Base-by-base conservation (phyloP, 2,888 invertebrate species). In the Diogma glabrata region DNA sequence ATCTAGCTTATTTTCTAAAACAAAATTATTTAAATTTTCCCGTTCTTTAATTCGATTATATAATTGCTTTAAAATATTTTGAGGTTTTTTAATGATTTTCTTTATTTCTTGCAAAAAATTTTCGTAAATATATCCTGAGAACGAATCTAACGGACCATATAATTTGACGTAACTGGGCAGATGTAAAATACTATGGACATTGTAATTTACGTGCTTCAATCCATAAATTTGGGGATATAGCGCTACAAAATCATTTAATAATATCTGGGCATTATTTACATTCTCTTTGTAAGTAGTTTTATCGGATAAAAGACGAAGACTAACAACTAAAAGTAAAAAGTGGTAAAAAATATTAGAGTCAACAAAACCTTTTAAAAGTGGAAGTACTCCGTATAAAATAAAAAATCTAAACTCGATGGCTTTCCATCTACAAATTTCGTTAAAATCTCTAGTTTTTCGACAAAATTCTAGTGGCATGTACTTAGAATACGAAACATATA, bases 161-260 rank as follows among this genome's bases (percentile, higher is more conserved):
- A 46, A 22, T 2, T 46, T 19, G 23, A 46, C 24, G n/a, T 36
- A 36, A 2, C 12, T n/a, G 17, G n/a, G 46, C 7, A 46, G 23
- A 12, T 46, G 46, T 10, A 46, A 22, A n/a, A 46, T 24, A 46
- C n/a, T 28, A 17, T 43, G 43, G 7, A 43, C 20, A 20, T 43
- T 46, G 24, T 46, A 46, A 23, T 22, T 23, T 23, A 46, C 24
- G n/a, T 24, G 46, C 14, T 46, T 46, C 4, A 52, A 36, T 8
- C 45, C 55, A 52, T 53, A 57, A 40, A 54, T 47, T 52, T 51
- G 19, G 19, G 53, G 51, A 45, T 53, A 54, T 28, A 52, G 48
- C 33, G 50, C 9, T 5, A 55, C 54, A 55, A 55, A 57, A 14
- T 24, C 9, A 12, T 46, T 46, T n/a, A 46, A 46, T 12, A 46